Evolutionary conservation across 1,140 invertebrate genomes (phyloP).

Genomic region (Psix sp.): DNA sequence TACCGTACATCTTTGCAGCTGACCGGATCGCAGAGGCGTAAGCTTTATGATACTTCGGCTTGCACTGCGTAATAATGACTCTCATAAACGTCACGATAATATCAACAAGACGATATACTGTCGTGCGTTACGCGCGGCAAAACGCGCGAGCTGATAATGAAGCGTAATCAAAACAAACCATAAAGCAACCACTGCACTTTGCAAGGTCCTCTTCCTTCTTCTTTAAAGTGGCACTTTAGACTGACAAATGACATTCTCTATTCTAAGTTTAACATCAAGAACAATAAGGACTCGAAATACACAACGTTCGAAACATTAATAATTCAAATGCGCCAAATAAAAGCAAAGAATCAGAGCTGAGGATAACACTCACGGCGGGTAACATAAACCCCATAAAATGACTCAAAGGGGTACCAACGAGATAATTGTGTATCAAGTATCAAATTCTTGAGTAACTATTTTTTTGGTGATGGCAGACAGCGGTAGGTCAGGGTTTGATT

Average conservation of each 20-base stretch:
- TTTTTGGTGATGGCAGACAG: conserved; percentile 46
- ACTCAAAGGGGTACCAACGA: neutral
- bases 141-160: conserved; percentile 74
- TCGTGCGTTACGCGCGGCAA: conserved; percentile 70
- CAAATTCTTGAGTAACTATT: conserved; percentile 34
- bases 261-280: conserved; percentile 8
- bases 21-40: conserved; percentile 72
- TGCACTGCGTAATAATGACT: conserved; percentile 75
- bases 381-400: neutral
- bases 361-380: too few species aligned
- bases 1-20: conserved; percentile 42
- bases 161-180: conserved; percentile 76
- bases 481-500: conserved; percentile 75
- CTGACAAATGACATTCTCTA: conserved; percentile 33
- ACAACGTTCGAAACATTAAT: too few species aligned
- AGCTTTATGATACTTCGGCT: conserved; percentile 72
- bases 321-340: too few species aligned
- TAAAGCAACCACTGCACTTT: conserved; percentile 63
- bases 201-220: conserved; percentile 19
- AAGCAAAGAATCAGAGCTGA: too few species aligned
- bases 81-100: conserved; percentile 76
- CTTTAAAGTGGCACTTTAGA: conserved; percentile 16
- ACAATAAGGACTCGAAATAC: neutral
- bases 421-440: conserved; percentile 21
- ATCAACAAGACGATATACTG: conserved; percentile 75